Evolutionary conservation across 1,140 invertebrate genomes (phyloP), one percentile per base, ranked within the genome.

Genomic region (Mycetomoellerius zeteki): DNA sequence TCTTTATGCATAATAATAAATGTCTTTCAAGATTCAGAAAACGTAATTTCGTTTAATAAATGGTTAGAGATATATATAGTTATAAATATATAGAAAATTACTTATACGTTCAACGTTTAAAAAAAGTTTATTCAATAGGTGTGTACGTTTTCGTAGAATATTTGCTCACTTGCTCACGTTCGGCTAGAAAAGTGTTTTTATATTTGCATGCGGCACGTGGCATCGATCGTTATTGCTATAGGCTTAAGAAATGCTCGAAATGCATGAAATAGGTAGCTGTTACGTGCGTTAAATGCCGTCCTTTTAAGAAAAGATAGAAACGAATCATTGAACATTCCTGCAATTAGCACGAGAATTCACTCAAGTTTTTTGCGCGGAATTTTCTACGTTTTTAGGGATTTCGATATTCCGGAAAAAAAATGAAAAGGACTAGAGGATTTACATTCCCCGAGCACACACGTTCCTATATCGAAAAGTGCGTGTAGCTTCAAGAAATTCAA

Each of bases 401-500:
- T 84, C 30, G 80, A 73, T 81, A 81, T 81, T 56, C 78, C 50
- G 64, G n/a, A n/a, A 71, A 71, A 71, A 24, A 78, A 50, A 80
- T 37, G 27, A 14, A 33, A 67, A 54, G 43, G 58, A 58, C 33
- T 56, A 64, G 14, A 56, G 37, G 3, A 56, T 86, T 81, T 69
- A 89, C 71, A 90, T 89, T 89, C 85, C 85, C 54, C 72, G 72
- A 56, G 85, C 78, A 80, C 56, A 75, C 65, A 89, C 89, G 86
- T 90, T 85, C 88, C 85, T 76, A 69, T 43, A 24, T 75, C 75
- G 47, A 71, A 76, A 37, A 21, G 21, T 30, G 62, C 37, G 60
- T 56, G 58, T 58, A 69, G 75, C 24, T 88, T 71, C 65, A 47
- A 62, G 73, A 81, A 85, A 52, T 71, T 24, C 47, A 82, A 50